Evolutionary conservation across 2,113 vertebrate species (phyloP).

Genomic region (Gymnorhina tibicen): DNA sequence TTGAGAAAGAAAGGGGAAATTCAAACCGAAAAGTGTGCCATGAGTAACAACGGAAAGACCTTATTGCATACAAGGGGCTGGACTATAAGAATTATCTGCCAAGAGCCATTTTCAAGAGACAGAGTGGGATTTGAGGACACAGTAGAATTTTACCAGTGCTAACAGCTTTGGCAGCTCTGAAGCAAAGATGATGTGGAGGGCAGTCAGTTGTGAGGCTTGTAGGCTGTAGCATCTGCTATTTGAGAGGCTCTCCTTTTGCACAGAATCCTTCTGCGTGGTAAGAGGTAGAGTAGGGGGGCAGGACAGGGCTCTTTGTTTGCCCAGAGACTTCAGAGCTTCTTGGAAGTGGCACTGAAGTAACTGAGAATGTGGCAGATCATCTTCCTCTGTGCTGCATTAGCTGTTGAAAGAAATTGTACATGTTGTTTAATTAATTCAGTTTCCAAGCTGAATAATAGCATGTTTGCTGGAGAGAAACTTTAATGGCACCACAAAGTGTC

Average conservation of each 20-base stretch:
- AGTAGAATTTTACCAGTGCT: neutral
- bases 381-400: neutral
- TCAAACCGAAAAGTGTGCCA: neutral
- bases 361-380: neutral
- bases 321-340: neutral
- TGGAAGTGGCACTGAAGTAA: neutral
- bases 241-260: neutral
- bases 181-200: neutral
- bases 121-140: neutral
- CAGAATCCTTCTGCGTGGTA: neutral
- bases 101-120: neutral
- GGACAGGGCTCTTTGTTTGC: neutral
- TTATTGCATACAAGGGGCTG: neutral
- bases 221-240: neutral
- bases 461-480: neutral
- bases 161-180: neutral
- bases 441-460: neutral
- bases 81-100: neutral
- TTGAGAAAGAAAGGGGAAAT: neutral
- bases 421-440: slow-evolving; percentile 2
- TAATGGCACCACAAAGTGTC: neutral
- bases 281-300: neutral
- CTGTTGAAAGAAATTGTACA: neutral
- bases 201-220: neutral
- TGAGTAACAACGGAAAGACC: neutral